These are phyloP conservation scores for Sigmodon hispidus DNA, from an alignment of 2,113 vertebrate species.

Conservation along the genomic window DNA sequence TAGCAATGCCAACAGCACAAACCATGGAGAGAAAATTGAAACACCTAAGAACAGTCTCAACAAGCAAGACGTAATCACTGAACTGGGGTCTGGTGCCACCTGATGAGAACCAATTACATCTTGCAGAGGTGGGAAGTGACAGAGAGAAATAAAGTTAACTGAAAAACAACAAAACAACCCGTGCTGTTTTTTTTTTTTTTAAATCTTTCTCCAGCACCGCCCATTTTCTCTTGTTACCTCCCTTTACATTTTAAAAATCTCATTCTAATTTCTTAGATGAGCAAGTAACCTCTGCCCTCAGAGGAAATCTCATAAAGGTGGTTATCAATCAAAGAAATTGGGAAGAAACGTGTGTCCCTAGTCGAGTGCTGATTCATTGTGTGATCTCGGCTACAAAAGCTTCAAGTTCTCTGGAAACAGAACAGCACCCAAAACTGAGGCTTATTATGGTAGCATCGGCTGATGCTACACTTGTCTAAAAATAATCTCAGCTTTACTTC, in stretches of 20 bases:
- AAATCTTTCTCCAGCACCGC: neutral
- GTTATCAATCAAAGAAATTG: neutral
- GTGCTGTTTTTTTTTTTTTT: neutral
- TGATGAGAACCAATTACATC: slow-evolving; percentile 49
- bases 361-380: neutral
- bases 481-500: slow-evolving; percentile 56
- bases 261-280: slow-evolving; percentile 21
- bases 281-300: neutral
- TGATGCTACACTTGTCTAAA: slow-evolving; percentile 41
- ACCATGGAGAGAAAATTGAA: neutral
- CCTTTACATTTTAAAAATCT: neutral
- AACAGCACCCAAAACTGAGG: neutral
- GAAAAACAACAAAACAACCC: slow-evolving; percentile 46
- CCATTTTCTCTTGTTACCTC: neutral
- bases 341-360: neutral
- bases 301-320: neutral
- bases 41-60: neutral
- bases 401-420: slow-evolving; percentile 20
- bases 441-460: neutral
- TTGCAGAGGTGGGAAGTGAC: neutral
- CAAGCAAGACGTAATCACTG: neutral
- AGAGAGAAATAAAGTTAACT: slow-evolving; percentile 16
- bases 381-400: neutral
- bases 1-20: neutral
- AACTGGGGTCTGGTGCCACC: neutral